Percentiles rank a stretch among this genome's conserved stretches.
Evolutionary conservation across 2,113 vertebrate genomes (phyloP).

Genomic region (Edolisoma coerulescens): DNA sequence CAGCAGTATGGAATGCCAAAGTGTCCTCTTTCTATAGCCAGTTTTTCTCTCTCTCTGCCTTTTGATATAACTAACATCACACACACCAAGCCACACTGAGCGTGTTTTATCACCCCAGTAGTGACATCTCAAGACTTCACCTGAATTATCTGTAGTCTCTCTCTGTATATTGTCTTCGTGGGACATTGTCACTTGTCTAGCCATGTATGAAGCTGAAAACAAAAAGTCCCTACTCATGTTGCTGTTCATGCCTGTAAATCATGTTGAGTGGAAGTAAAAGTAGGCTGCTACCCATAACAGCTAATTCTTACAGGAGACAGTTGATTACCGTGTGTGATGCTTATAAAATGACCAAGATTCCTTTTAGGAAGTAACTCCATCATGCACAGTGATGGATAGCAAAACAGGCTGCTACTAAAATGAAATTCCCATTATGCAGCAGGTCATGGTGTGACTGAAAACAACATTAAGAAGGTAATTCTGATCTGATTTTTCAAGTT

Average conservation of each 20-base stretch:
- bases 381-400: not conserved
- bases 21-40: not conserved
- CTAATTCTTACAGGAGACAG: not conserved
- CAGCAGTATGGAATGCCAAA: not conserved
- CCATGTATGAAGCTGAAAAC: not conserved
- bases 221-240: not conserved
- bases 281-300: not conserved
- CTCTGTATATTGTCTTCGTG: not conserved
- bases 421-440: not conserved
- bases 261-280: not conserved
- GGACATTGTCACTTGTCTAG: not conserved
- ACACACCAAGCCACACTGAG: not conserved
- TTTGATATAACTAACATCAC: not conserved
- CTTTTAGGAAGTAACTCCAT: not conserved
- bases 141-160: not conserved
- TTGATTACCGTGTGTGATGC: not conserved
- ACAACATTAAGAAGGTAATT: not conserved
- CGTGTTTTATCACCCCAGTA: not conserved
- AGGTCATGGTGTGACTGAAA: not conserved
- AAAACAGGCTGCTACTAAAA: not conserved
- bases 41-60: not conserved
- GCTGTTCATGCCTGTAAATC: not conserved
- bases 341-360: not conserved
- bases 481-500: not conserved
- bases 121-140: not conserved